These are phyloP conservation scores for Brevipalpus yothersi DNA, from an alignment of 1,140 invertebrate genomes.

Conservation along the genomic window DNA sequence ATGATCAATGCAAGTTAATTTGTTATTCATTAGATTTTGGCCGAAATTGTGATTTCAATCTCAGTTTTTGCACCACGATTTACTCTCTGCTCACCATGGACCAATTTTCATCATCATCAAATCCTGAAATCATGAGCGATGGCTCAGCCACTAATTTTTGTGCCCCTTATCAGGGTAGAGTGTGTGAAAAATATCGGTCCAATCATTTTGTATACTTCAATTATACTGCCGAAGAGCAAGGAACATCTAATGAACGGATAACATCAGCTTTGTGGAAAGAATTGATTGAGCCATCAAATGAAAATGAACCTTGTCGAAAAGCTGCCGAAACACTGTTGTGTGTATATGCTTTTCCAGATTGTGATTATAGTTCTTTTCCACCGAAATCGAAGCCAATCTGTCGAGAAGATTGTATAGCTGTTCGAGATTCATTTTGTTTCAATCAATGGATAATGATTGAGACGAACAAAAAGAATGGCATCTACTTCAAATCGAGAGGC, in stretches of 20 bases:
- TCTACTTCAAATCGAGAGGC: conserved; percentile 48
- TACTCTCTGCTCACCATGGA: too few relatives aligned
- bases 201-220: conserved; percentile 56
- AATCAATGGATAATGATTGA: conserved; percentile 73
- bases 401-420: conserved; percentile 75
- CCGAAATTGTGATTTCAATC: too few relatives aligned
- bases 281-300: conserved; percentile 34
- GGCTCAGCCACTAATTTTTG: conserved; percentile 34
- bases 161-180: conserved; percentile 58
- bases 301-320: conserved; percentile 51
- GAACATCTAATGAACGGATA: conserved; percentile 55
- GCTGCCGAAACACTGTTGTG: conserved; percentile 69
- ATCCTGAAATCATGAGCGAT: not conserved
- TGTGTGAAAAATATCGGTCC: conserved; percentile 52
- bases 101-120: not conserved
- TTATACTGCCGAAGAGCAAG: conserved; percentile 18
- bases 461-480: conserved; percentile 51
- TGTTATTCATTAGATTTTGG: too few relatives aligned
- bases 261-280: conserved; percentile 55
- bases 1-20: too few relatives aligned
- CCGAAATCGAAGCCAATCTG: conserved; percentile 26
- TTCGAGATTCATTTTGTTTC: conserved; percentile 67
- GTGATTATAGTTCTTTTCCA: conserved; percentile 30
- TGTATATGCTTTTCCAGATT: conserved; percentile 70
- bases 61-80: too few relatives aligned